These are phyloP conservation scores for Scaptomyza reducta DNA, from an alignment of 2,888 invertebrate genomes.

Conservation along the genomic window DNA sequence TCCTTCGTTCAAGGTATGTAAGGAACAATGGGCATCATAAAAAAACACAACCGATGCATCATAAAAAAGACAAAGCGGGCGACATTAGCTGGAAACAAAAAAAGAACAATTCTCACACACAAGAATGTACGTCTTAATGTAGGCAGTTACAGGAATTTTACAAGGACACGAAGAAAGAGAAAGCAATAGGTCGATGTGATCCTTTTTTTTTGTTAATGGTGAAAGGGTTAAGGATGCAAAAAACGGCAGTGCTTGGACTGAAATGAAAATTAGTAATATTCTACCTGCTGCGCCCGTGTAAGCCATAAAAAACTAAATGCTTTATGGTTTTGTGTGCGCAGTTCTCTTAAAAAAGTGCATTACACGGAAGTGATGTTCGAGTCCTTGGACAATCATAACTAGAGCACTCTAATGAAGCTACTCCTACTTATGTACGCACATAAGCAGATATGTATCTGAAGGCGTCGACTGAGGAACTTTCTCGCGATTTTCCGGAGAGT, in stretches of 20 bases:
- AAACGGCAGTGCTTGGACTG: slow-evolving; percentile 45
- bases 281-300: slow-evolving; percentile 26
- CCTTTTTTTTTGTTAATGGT: slow-evolving; percentile 62
- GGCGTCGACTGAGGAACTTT: slow-evolving; percentile 42
- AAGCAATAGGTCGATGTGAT: slow-evolving; percentile 9
- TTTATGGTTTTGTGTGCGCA: slow-evolving; percentile 52
- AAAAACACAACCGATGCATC: slow-evolving; percentile 71
- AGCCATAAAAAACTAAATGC: slow-evolving; percentile 69
- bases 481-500: slow-evolving; percentile 71
- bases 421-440: slow-evolving; percentile 2
- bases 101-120: slow-evolving; percentile 7
- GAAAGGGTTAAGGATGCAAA: slow-evolving; percentile 72
- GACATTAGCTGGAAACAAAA: slow-evolving; percentile 72
- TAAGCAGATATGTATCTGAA: slow-evolving; percentile 1
- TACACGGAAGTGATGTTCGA: slow-evolving; percentile 65
- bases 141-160: slow-evolving; percentile 34
- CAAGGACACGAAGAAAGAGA: slow-evolving; percentile 56
- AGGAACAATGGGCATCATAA: slow-evolving; percentile 62
- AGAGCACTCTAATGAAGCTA: slow-evolving; percentile 56
- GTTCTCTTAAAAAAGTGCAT: slow-evolving; percentile 48
- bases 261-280: slow-evolving; percentile 7
- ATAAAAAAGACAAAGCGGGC: slow-evolving; percentile 67
- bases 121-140: background rate
- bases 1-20: slow-evolving; percentile 33
- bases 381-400: slow-evolving; percentile 63